Base-by-base conservation (phyloP, 2,797 vertebrate genomes). In the Sternarchorhynchus goeldii region DNA sequence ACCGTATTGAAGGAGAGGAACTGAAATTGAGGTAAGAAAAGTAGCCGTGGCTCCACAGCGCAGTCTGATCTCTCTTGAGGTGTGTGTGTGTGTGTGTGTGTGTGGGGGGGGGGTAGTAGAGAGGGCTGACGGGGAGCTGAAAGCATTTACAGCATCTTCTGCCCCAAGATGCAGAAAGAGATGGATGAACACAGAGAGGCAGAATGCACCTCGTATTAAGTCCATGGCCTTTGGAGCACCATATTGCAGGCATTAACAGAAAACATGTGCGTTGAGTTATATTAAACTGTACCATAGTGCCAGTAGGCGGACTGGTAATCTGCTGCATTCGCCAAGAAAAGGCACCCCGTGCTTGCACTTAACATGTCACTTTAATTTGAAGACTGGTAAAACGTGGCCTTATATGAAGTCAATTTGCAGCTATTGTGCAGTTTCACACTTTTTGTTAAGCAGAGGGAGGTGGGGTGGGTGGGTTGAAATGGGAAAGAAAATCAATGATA, bases 21-120 rank as follows among this genome's bases (percentile, higher is more conserved):
- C 39, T 66, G 72, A 81, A 80, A 83, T 68, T 81, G 66, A 74
- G 69, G 59, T 59, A 39, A 76, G 10, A 73, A 55, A 74, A 69
- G 65, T 20, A 65, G 75, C 10, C 18, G 21, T 31, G 16, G 58
- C 53, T 29, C 39, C 41, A 63, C 45, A 39, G 73, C 29, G 18
- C 14, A 53, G 71, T 70, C 70, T 65, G 56, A 71, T 59, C 56
- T 75, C 59, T 71, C 69, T 73, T 0, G 17, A 45, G n/a, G 68
- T 76, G 77, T 62, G 36, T n/a, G n/a, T n/a, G n/a, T n/a, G n/a
- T n/a, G n/a, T n/a, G n/a, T n/a, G n/a, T n/a, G n/a, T n/a, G n/a
- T n/a, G n/a, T n/a, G 53, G 36, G 25, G 25, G 25, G 25, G 25
- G 25, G 25, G 25, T 25, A n/a, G 25, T 25, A 14, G 18, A 69